Percentiles rank a stretch among this genome's conserved stretches.
These are phyloP conservation scores for Potorous gilbertii DNA, from an alignment of 2,797 vertebrate genomes.

Conservation along the genomic window DNA sequence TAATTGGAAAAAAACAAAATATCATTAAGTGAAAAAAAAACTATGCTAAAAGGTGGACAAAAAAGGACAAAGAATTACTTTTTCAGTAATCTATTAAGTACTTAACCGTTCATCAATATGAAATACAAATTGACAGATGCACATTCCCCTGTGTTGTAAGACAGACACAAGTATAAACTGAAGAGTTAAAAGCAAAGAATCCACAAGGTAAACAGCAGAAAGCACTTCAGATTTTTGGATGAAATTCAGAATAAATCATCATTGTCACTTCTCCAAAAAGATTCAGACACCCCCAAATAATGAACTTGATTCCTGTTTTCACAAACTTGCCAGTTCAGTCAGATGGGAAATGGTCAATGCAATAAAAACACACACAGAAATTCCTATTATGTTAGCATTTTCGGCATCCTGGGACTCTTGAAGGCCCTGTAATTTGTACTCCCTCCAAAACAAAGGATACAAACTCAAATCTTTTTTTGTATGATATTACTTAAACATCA, in stretches of 20 bases:
- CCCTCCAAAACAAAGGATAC: neutral
- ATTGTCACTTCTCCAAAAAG: neutral
- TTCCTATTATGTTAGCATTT: rapidly evolving
- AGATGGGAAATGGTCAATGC: neutral
- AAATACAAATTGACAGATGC: neutral
- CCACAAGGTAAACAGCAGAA: neutral
- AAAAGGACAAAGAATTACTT: neutral
- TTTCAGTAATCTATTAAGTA: neutral
- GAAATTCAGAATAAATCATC: neutral
- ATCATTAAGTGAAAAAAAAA: too few species aligned
- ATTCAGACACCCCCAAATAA: neutral
- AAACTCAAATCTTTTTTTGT: neutral
- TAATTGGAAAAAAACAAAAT: too few species aligned
- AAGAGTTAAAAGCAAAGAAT: conserved; percentile 4
- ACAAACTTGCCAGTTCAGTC: neutral
- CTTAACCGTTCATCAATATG: neutral
- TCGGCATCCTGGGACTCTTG: too few species aligned
- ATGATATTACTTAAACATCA: neutral
- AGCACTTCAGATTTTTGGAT: neutral
- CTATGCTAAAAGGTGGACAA: too few species aligned
- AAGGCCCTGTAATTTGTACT: neutral
- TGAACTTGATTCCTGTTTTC: neutral
- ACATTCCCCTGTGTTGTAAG: neutral
- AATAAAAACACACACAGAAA: neutral
- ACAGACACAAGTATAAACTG: neutral